Evolutionary conservation across 2,888 invertebrate species (phyloP), one percentile per base, ranked within the genome.

Genomic region (Eilema griseolum): DNA sequence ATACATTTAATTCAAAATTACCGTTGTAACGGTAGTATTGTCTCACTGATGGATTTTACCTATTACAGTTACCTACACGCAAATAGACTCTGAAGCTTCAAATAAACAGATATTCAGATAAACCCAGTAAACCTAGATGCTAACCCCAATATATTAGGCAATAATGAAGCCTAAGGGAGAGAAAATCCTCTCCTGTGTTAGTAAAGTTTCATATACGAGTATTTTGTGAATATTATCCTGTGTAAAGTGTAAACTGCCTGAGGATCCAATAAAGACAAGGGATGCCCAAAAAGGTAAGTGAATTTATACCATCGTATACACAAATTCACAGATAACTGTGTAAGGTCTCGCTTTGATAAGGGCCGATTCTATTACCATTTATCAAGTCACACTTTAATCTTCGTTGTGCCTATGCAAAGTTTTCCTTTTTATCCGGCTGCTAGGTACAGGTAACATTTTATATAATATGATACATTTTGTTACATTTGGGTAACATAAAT

Each of bases 361-460:
- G 63, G 37, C 28, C 60, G 41, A 63, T 69, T 69, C 69, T 69
- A 69, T 69, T 69, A 65, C 10, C 69, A 69, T 69, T 65, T 69
- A 64, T 64, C 64, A 59, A 20, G 31, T 46, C 71, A 67, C 57
- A 57, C 31, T 66, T 57, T 56, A 33, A 57, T 66, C 33, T 66
- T 41, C 20, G 20, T 57, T 69, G 69, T 72, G 69, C 71, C 70
- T 77, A 79, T 77, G 77, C 76, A 81, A 81, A 82, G 83, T 83
- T 79, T 79, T 81, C 81, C 85, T 83, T 41, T 41, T 62, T 3
- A 24, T 11, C 16, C 52, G 0, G 16, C 20, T 52, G 52, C 52
- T 52, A 52, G 52, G 52, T n/a, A n/a, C 20, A n/a, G 8, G n/a
- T 52, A 7, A 33, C 28, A 28, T 28, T n/a, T n/a, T 28, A 28